A percentile compares a stretch with the other conserved stretches of the same genome.
phyloP scores from a whole-genome alignment of 2,113 vertebrate species.

The Aspiorhynchus laticeps region DNA sequence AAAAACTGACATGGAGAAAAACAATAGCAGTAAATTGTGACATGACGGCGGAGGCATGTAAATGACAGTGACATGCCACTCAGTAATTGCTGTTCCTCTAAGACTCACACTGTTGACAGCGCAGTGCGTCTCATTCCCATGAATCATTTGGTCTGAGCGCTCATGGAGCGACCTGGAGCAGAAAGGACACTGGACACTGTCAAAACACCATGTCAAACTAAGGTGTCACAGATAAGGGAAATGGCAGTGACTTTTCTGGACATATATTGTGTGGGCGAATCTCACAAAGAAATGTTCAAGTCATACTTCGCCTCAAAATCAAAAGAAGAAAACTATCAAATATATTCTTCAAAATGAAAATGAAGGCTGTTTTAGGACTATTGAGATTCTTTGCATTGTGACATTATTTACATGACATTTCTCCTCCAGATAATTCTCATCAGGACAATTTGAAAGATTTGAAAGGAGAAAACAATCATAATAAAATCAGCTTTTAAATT shows the following conservation, averaged over 20 bases:
- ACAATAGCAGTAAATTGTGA: not conserved
- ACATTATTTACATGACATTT: not conserved
- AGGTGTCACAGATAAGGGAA: not conserved
- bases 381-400: not conserved
- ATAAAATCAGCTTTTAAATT: not conserved
- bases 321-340: not conserved
- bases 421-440: not conserved
- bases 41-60: not conserved
- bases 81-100: slow-evolving; percentile 8
- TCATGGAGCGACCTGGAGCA: not conserved
- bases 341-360: not conserved
- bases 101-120: slow-evolving; percentile 15
- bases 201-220: not conserved
- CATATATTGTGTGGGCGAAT: not conserved
- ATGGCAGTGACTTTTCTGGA: not conserved
- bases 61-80: slow-evolving; percentile 21
- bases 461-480: not conserved
- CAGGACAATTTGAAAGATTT: not conserved
- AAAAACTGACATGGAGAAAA: not conserved
- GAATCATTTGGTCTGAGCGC: not conserved
- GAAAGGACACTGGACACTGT: slow-evolving; percentile 3
- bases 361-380: not conserved
- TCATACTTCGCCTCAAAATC: not conserved
- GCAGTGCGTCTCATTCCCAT: slow-evolving; percentile 12
- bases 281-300: not conserved